These are phyloP conservation scores for Ceraclea dissimilis DNA, from an alignment of 2,888 invertebrate species.

Conservation along the genomic window DNA sequence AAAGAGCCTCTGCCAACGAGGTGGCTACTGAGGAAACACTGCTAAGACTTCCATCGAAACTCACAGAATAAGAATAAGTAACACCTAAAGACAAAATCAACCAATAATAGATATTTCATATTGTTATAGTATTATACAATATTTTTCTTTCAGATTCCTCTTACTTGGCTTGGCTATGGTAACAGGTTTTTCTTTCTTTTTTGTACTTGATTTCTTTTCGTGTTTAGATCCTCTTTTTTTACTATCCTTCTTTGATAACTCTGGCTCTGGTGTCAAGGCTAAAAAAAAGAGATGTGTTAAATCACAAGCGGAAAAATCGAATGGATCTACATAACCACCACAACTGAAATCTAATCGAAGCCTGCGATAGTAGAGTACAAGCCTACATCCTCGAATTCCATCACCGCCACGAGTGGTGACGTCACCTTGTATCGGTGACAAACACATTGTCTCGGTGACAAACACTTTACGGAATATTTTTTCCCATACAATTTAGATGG, in stretches of 20 bases:
- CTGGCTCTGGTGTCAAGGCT: background rate
- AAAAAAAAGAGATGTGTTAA: no score
- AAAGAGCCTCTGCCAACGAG: conserved; percentile 70
- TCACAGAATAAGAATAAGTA: conserved; percentile 31
- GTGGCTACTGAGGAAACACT: conserved; percentile 52
- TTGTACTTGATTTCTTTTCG: background rate
- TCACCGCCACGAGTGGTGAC: no score
- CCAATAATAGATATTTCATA: background rate
- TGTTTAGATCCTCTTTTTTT: background rate
- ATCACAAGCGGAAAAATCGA: no score
- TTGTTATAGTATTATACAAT: background rate
- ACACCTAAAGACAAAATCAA: background rate
- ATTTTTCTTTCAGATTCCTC: background rate
- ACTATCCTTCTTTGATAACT: background rate
- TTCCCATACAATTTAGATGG: no score
- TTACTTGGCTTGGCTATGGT: background rate
- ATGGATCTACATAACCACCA: no score
- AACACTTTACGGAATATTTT: no score
- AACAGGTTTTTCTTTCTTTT: background rate
- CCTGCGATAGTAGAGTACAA: no score
- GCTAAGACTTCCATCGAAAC: conserved; percentile 41
- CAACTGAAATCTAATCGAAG: no score
- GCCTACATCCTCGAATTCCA: no score
- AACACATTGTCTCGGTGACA: no score
- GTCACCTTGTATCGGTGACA: no score